Evolutionary conservation across 2,888 invertebrate species (phyloP).

Genomic region (Cordylochernes scorpioides): DNA sequence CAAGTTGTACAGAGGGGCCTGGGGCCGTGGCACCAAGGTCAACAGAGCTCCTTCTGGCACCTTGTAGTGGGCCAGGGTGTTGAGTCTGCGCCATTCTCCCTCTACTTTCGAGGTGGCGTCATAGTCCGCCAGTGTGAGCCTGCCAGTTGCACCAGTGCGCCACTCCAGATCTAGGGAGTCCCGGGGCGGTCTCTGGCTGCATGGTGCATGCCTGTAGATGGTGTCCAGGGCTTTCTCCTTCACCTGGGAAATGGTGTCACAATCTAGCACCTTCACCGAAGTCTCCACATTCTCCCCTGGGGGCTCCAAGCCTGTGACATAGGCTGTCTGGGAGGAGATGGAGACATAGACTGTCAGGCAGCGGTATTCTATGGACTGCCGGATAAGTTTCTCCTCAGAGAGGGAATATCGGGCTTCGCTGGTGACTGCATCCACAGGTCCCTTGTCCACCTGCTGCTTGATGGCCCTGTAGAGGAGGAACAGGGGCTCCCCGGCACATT

Average conservation of each 20-base stretch:
- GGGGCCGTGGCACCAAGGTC: constrained; percentile 74
- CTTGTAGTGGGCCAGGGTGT: constrained; percentile 87
- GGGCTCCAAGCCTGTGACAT: constrained; percentile 26
- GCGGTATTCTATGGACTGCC: constrained; percentile 91
- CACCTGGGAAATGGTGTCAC: constrained; percentile 92
- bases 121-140: constrained; percentile 82
- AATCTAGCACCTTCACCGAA: constrained; percentile 84
- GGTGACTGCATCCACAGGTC: constrained; percentile 88
- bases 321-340: constrained; percentile 52
- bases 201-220: constrained; percentile 83
- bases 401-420: constrained; percentile 94
- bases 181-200: constrained; percentile 75
- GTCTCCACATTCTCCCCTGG: constrained; percentile 51
- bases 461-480: constrained; percentile 95
- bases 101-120: constrained; percentile 85
- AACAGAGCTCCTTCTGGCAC: constrained; percentile 75
- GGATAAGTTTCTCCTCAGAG: constrained; percentile 91
- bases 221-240: constrained; percentile 95
- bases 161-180: constrained; percentile 95
- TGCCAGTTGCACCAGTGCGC: constrained; percentile 75
- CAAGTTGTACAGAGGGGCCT: constrained; percentile 71
- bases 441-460: constrained; percentile 97
- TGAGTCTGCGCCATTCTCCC: constrained; percentile 85
- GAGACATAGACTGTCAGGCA: constrained; percentile 70
- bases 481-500: constrained; percentile 90